phyloP scores from a whole-genome alignment of 2,888 invertebrate species.

The Phengaris arion region DNA sequence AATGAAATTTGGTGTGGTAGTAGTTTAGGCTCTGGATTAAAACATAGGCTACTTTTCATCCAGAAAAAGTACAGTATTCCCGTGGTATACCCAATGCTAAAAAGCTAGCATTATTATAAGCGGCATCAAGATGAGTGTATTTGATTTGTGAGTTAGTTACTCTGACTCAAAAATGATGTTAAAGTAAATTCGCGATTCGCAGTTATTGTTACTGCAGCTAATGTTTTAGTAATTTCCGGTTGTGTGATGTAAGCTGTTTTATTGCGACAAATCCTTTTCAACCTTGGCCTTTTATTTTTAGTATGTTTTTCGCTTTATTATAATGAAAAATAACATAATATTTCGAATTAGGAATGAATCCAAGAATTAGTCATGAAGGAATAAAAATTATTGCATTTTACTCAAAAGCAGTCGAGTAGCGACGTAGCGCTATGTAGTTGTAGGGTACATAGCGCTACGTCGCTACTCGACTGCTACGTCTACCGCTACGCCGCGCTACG shows the following conservation, averaged over 20 bases:
- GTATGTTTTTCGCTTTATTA: not conserved
- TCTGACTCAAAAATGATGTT: not conserved
- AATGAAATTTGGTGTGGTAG: too few species aligned
- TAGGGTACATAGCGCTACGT: not conserved
- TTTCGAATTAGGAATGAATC: not conserved
- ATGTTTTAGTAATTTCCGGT: constrained; percentile 24
- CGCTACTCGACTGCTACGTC: not conserved
- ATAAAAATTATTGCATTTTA: too few species aligned
- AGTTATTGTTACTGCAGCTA: not conserved
- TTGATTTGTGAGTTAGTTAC: too few species aligned
- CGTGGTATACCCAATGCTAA: too few species aligned
- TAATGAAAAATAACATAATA: not conserved
- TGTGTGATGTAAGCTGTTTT: constrained; percentile 11
- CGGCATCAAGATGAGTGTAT: too few species aligned
- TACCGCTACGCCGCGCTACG: not conserved
- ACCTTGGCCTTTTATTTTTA: constrained; percentile 8
- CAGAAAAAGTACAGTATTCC: too few species aligned
- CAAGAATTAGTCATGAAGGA: not conserved
- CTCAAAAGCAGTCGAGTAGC: too few species aligned
- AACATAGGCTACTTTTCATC: too few species aligned
- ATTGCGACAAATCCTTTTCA: constrained; percentile 6
- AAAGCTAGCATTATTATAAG: too few species aligned
- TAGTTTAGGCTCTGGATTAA: too few species aligned
- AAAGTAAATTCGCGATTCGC: not conserved
- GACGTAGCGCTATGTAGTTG: too few species aligned